Evolutionary conservation across 1,140 invertebrate species (phyloP).

Genomic region (Steinernema feltiae): DNA sequence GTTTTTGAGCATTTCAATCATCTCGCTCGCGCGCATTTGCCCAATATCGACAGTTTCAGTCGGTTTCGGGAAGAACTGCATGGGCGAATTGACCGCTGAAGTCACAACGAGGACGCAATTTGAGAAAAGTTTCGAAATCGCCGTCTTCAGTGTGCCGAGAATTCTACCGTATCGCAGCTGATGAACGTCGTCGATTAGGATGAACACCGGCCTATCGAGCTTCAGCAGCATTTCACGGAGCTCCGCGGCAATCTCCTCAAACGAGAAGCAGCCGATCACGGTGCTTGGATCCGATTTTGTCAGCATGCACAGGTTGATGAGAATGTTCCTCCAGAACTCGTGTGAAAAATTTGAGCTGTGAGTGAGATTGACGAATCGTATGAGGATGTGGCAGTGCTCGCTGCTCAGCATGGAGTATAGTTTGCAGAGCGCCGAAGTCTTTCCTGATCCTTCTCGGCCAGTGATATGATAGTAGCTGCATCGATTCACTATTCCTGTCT

Average conservation of each 20-base stretch:
- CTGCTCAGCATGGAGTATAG: conserved; percentile 14
- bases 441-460: conserved; percentile 30
- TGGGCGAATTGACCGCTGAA: not conserved
- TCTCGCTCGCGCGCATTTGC: conserved; percentile 17
- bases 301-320: conserved; percentile 9
- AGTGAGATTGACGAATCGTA: conserved; percentile 32
- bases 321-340: conserved; percentile 32
- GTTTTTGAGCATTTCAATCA: conserved; percentile 34
- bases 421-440: conserved; percentile 30
- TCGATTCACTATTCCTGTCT: not conserved
- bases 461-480: conserved; percentile 13
- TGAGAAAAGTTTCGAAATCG: conserved; percentile 17
- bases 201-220: conserved; percentile 26
- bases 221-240: conserved; percentile 21
- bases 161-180: conserved; percentile 30
- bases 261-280: conserved; percentile 7
- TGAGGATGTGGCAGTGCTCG: not conserved
- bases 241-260: conserved; percentile 2
- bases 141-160: conserved; percentile 28
- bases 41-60: conserved; percentile 28
- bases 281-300: conserved; percentile 12
- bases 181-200: conserved; percentile 37
- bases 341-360: conserved; percentile 35
- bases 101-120: conserved; percentile 28
- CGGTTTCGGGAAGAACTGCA: not conserved